Percentiles rank a stretch among this genome's conserved stretches.
Evolutionary conservation across 2,797 vertebrate species (phyloP).

Genomic region (Neosilurus hyrtlii): DNA sequence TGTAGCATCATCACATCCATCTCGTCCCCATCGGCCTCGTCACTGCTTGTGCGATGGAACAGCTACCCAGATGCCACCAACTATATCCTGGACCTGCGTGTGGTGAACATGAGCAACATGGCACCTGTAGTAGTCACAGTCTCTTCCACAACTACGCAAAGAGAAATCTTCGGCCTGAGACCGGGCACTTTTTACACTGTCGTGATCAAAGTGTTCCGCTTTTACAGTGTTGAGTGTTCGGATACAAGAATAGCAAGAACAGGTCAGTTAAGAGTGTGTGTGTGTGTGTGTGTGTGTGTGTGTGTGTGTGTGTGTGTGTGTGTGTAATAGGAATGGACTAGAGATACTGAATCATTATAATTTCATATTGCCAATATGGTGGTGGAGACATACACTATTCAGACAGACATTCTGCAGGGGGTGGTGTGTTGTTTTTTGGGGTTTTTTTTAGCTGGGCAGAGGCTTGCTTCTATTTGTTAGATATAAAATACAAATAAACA

Average conservation of each 20-base stretch:
- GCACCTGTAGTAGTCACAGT: conserved; percentile 63
- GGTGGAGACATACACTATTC: background rate
- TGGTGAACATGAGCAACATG: conserved; percentile 59
- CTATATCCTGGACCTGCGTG: conserved; percentile 75
- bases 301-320: background rate
- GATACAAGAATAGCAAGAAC: conserved; percentile 55
- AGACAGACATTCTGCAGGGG: too few species aligned
- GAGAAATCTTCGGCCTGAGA: conserved; percentile 63
- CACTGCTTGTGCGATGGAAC: conserved; percentile 71
- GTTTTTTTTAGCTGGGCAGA: too few species aligned
- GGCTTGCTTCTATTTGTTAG: too few species aligned
- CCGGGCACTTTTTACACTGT: conserved; percentile 71
- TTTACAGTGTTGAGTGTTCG: conserved; percentile 57
- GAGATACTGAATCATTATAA: background rate
- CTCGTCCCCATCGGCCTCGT: conserved; percentile 60
- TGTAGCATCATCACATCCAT: conserved; percentile 66
- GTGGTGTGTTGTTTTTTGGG: too few species aligned
- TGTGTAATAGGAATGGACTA: background rate
- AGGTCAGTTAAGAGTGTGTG: conserved; percentile 56
- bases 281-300: background rate
- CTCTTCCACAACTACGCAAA: conserved; percentile 18
- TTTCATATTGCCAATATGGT: background rate
- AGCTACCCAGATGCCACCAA: conserved; percentile 56
- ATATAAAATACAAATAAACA: background rate
- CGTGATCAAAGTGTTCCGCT: conserved; percentile 70